phyloP scores from a whole-genome alignment of 2,888 invertebrate species.

The Temnothorax unifasciatus region DNA sequence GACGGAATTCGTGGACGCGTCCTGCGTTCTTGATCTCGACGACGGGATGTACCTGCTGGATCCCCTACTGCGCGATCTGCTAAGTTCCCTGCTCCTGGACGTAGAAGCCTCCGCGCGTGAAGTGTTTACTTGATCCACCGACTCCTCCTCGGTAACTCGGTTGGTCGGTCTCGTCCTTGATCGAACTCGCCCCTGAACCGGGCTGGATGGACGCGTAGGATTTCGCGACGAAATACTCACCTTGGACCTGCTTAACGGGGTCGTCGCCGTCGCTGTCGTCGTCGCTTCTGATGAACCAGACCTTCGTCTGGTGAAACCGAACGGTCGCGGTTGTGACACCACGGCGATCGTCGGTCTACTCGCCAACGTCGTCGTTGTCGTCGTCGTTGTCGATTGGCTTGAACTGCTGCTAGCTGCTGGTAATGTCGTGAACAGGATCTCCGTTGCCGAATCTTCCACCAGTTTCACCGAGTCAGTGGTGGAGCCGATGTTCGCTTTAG shows the following conservation, averaged over 20 bases:
- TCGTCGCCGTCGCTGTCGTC: constrained; percentile 69
- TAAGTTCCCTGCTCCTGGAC: constrained; percentile 13
- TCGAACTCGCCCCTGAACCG: constrained; percentile 78
- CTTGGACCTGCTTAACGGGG: constrained; percentile 80
- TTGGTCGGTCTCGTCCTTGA: constrained; percentile 71
- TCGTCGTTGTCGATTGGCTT: constrained; percentile 59
- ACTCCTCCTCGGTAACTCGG: constrained; percentile 39
- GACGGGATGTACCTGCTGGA: constrained; percentile 74
- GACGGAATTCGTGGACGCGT: constrained; percentile 16
- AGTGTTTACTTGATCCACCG: constrained; percentile 50
- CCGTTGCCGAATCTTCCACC: constrained; percentile 82
- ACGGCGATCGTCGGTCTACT: constrained; percentile 77
- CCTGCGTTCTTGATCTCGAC: constrained; percentile 40
- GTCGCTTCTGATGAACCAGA: constrained; percentile 81
- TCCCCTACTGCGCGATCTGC: constrained; percentile 70
- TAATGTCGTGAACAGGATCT: constrained; percentile 80
- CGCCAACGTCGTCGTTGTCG: constrained; percentile 70
- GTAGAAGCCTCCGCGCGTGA: constrained; percentile 39
- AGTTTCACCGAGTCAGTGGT: constrained; percentile 72
- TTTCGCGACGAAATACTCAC: constrained; percentile 85
- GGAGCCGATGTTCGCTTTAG: neutral
- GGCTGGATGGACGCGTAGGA: constrained; percentile 82
- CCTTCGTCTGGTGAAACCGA: constrained; percentile 87
- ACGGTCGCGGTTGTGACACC: constrained; percentile 87
- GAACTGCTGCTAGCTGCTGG: constrained; percentile 62